Base-by-base conservation (phyloP, 2,888 invertebrate genomes). In the Barypeithes pellucidus region DNA sequence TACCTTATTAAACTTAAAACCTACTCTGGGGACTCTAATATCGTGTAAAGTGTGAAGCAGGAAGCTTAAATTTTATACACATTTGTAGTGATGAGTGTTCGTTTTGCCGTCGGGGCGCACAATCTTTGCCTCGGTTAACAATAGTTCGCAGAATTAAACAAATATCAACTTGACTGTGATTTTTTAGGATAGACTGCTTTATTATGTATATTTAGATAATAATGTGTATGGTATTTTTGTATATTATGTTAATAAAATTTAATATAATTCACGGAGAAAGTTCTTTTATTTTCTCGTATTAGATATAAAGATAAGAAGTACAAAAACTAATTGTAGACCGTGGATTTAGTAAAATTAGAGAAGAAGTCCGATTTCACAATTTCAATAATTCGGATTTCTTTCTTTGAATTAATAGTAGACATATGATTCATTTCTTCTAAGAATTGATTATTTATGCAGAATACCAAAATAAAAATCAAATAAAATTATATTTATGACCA, bases 161-260 rank as follows among this genome's bases (percentile, higher is more conserved):
- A 63, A 43, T 73, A 63, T 50, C 68, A 68, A 69, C 71, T 74
- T 67, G 74, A 75, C 75, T 75, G 75, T 75, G 75, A 75, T 75
- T 67, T 73, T 71, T 63, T 72, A 72, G 66, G 43, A 67, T 75
- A 72, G 71, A 71, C 67, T 67, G 68, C 71, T 71, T 74, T 68
- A 67, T 50, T 66, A 66, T 70, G 65, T 73, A 67, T 29, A 66
- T 29, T 63, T 65, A 60, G 60, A 67, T 67, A 36, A 67, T 67
- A 41, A 16, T 39, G 66, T 52, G 65, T 69, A 72, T 67, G 67
- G 70, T 74, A 74, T 74, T 74, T 74, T 74, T 74, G 66, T 73
- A 73, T 54, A 73, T 69, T 62, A 73, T 70, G 73, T 73, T 70
- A 70, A 70, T 73, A 70, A 70, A 70, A 66, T 41, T 33, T 69